phyloP scores from a whole-genome alignment of 2,113 vertebrate species.

The Thalassarche chlororhynchos region DNA sequence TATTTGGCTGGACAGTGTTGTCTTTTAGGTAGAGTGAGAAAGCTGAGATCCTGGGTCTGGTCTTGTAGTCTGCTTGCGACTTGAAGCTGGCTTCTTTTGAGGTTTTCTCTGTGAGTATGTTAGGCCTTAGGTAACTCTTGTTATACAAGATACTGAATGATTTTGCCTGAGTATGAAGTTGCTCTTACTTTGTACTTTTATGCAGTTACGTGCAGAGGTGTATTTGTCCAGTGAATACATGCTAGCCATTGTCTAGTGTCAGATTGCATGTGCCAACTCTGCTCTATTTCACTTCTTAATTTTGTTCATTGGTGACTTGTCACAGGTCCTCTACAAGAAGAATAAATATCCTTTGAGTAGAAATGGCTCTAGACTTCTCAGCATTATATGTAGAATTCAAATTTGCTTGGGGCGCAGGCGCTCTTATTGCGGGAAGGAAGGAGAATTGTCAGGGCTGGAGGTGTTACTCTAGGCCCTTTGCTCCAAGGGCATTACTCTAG shows the following conservation, averaged over 20 bases:
- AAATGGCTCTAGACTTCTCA: accelerated
- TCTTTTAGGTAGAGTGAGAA: not conserved
- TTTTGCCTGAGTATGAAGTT: not conserved
- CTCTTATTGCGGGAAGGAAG: not conserved
- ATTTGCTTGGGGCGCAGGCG: not conserved
- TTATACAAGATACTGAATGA: not conserved
- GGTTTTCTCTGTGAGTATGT: not conserved
- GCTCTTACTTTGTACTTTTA: not conserved
- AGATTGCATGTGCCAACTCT: not conserved
- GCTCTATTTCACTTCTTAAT: not conserved
- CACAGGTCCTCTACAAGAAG: not conserved
- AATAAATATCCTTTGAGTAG: not conserved
- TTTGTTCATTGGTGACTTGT: not conserved
- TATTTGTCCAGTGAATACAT: not conserved
- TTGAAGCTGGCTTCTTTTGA: not conserved
- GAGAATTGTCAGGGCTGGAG: not conserved
- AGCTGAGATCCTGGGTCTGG: accelerated
- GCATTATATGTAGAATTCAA: accelerated
- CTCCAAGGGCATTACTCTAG: not conserved
- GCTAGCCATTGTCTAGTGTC: not conserved
- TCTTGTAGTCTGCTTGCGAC: no score
- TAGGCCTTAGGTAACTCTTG: accelerated
- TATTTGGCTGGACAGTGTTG: accelerated
- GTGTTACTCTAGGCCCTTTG: not conserved
- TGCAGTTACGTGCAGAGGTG: not conserved